phyloP scores from a whole-genome alignment of 2,113 vertebrate species.

The Corynorhinus townsendii region DNA sequence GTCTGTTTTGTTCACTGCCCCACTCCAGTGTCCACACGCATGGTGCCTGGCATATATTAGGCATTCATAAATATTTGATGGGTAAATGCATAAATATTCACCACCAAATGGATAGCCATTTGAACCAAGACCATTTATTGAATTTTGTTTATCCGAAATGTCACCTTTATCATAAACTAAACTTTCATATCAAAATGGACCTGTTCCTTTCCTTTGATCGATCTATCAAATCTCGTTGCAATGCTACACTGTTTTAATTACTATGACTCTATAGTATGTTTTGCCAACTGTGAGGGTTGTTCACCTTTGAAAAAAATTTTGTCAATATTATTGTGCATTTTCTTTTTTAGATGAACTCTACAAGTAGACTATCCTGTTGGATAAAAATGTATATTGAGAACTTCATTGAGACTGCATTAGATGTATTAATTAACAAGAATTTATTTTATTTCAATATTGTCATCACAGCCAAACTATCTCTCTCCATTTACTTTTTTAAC shows the following conservation, averaged over 20 bases:
- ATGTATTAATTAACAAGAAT: neutral
- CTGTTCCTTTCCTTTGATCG: neutral
- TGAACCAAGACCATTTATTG: neutral
- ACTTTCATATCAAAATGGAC: neutral
- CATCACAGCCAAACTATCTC: neutral
- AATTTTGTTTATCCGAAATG: neutral
- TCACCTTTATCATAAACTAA: neutral
- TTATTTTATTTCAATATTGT: neutral
- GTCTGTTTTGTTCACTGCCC: neutral
- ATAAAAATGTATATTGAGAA: neutral
- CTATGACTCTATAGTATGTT: neutral
- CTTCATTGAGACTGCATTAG: neutral
- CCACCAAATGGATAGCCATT: neutral
- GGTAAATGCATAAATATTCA: neutral
- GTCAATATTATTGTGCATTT: neutral
- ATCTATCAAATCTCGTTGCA: neutral
- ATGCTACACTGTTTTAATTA: neutral
- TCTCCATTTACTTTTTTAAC: neutral
- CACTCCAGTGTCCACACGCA: neutral
- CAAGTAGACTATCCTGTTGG: neutral
- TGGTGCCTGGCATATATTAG: neutral
- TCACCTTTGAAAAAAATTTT: neutral
- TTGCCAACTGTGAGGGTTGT: neutral
- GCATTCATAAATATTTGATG: neutral
- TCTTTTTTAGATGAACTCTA: neutral